Evolutionary conservation across 2,113 vertebrate genomes (phyloP).

Genomic region (Myotis davidii): DNA sequence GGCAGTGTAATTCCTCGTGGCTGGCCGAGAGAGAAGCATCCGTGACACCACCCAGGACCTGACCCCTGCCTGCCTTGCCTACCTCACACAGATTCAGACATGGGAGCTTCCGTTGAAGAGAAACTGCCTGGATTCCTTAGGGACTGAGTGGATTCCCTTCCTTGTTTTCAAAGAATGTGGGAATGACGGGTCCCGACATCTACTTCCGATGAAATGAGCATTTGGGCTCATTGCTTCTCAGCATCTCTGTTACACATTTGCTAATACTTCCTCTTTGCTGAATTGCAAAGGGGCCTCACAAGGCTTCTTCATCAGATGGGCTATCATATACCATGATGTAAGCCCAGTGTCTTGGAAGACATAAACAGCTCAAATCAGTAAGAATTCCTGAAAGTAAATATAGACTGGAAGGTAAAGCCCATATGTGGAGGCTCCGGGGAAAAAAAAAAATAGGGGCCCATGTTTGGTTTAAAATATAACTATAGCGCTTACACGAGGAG

Average conservation of each 20-base stretch:
- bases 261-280: slow-evolving; percentile 33
- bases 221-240: background rate
- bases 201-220: background rate
- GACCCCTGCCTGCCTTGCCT: background rate
- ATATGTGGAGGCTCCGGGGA: background rate
- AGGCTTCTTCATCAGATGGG: slow-evolving; percentile 36
- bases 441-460: background rate
- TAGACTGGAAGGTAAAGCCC: slow-evolving; percentile 11
- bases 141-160: background rate
- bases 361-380: slow-evolving; percentile 39
- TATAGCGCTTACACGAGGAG: background rate
- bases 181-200: background rate
- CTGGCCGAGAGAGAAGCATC: background rate
- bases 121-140: background rate
- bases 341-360: slow-evolving; percentile 28
- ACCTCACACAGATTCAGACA: background rate
- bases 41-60: too few relatives aligned
- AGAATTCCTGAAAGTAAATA: slow-evolving; percentile 57
- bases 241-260: background rate
- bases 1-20: background rate
- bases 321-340: background rate
- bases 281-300: background rate
- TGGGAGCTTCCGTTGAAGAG: background rate
- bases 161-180: background rate
- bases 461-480: slow-evolving; percentile 64